Base-by-base conservation (phyloP, 2,113 vertebrate genomes). In the Strix aluco region DNA sequence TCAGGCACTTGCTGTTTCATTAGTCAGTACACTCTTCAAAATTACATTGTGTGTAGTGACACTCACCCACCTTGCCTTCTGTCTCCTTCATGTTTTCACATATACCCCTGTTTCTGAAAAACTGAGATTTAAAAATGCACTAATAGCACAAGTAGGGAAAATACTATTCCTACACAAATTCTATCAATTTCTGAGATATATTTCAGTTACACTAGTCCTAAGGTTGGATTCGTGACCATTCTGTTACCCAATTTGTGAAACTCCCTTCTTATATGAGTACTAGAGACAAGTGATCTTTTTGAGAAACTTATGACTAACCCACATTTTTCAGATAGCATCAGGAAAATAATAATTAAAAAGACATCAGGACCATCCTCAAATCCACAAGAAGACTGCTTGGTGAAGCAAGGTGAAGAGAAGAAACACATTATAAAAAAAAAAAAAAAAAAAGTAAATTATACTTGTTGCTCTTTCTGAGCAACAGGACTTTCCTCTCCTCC, bases 301-400 rank as follows among this genome's bases (percentile, higher is more conserved):
- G 52, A 38, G 9, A 1, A 66, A 38, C 15, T 46, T 38, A 12
- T 40, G 27, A 57, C 10, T 51, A 62, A 62, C 18, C 6, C 27
- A 62, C 17, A 15, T 11, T 90, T 81, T 72, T 59, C 7, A 58
- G 11, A 7, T 46, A 51, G 2, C 11, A 52, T 78, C 11, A 36
- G 18, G 13, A 94, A 86, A 94, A 57, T n/a, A 36, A 61, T 38
- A 0, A 81, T 26, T 0, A 9, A 89, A 89, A 78, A 57, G 5
- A 30, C 10, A 72, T 15, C 34, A 46, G 22, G 9, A 81, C 6
- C 6, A 27, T 11, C 4, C 29, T 57, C 11, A 84, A 91, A 81
- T 22, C 16, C 0, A 0, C 8, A 70, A 49, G 27, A 77, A 3
- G 15, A 49, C 36, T 1, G 0, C 5, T 34, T 58, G 9, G 19